Conservation (phyloP, 2,797 vertebrate genomes). For the Presbytis comata region DNA sequence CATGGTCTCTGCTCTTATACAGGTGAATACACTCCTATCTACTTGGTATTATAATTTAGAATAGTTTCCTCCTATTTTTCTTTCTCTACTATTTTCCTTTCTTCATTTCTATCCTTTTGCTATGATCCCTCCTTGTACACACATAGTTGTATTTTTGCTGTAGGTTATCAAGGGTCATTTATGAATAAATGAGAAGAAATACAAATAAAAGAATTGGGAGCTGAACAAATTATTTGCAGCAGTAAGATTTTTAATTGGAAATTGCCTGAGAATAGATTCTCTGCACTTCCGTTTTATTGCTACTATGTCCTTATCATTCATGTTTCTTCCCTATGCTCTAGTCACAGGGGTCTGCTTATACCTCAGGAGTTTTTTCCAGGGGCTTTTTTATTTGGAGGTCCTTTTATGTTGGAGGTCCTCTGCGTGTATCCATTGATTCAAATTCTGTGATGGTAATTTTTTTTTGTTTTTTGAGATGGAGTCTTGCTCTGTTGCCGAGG, state of each 20-base stretch:
- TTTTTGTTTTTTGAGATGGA: no score
- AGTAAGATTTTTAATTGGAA: constrained; percentile 37
- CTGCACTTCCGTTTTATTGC: neutral
- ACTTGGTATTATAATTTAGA: neutral
- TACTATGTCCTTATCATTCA: neutral
- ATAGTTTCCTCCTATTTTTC: neutral
- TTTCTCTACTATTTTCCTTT: neutral
- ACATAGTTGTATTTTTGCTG: neutral
- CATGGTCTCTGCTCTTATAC: neutral
- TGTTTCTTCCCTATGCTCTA: neutral
- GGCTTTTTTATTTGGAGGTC: neutral
- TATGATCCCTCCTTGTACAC: neutral
- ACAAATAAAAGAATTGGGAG: constrained; percentile 7
- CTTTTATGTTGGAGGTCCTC: neutral
- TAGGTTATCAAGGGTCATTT: neutral
- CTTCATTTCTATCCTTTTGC: neutral
- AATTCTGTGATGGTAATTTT: neutral
- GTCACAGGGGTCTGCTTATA: neutral
- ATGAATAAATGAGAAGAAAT: constrained; percentile 7
- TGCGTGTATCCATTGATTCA: neutral
- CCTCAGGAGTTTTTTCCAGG: neutral
- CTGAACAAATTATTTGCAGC: neutral
- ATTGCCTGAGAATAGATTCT: constrained; percentile 27
- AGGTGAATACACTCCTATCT: neutral
- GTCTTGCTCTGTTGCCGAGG: no score